A percentile compares a stretch with the other conserved stretches of the same genome.
phyloP scores from a whole-genome alignment of 2,888 invertebrate genomes.

The Folsomia manolachei region DNA sequence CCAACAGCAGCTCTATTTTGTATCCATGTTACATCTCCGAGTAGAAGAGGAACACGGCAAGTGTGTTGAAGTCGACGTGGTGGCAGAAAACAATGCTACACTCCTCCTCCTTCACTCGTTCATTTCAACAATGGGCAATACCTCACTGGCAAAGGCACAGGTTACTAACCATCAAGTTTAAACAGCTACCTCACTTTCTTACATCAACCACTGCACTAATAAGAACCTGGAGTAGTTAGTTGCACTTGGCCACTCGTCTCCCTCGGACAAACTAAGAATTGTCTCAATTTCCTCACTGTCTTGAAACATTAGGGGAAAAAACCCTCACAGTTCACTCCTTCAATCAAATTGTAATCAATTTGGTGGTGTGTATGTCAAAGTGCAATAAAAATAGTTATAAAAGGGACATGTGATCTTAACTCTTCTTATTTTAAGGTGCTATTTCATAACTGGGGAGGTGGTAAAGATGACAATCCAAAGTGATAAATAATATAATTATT shows the following conservation, averaged over 20 bases:
- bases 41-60: too few relatives aligned
- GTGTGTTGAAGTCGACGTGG: neutral
- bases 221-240: neutral
- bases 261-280: neutral
- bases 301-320: too few relatives aligned
- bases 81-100: neutral
- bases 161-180: too few relatives aligned
- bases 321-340: neutral
- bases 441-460: too few relatives aligned
- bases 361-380: neutral
- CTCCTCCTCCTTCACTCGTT: neutral
- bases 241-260: neutral
- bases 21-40: neutral
- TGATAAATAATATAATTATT: too few relatives aligned
- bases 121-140: neutral
- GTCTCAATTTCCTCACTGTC: neutral
- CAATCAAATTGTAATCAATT: constrained; percentile 3
- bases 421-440: too few relatives aligned
- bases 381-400: neutral
- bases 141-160: neutral
- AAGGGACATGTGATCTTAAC: too few relatives aligned
- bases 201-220: neutral
- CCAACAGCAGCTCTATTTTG: neutral
- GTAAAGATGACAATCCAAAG: too few relatives aligned
- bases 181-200: neutral